Base-by-base conservation (phyloP, 1,140 invertebrate genomes). In the Drosophila simulans region DNA sequence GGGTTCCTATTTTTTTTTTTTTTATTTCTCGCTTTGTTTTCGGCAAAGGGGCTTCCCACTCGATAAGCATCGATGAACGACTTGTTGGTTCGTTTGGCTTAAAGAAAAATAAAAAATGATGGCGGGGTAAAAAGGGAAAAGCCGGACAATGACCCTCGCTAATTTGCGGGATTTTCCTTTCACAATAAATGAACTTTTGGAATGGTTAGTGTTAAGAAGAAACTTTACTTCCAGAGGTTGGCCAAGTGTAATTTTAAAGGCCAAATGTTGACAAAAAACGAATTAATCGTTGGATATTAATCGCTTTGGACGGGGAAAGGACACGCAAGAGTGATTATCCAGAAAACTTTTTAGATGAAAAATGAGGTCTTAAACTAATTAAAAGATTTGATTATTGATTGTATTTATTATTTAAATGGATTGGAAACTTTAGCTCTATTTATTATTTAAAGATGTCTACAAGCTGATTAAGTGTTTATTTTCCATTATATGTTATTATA, bases 101-200 rank as follows among this genome's bases (percentile, higher is more conserved):
- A 12, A 31, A 2, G 11, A 45, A 45, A 45, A 20, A 3, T 5
- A 13, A 12, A 45, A 20, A 22, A 22, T 1, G 42, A 20, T 1
- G 10, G 40, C 2, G 13, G 4, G 37, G n/a, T 2, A 27, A 42
- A 15, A 25, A 20, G 3, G 27, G 43, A 10, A 65, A 66, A 66
- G 20, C 15, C 65, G 64, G 66, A 69, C 34, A 69, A 48, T 40
- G 42, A 27, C 63, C 31, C 25, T 46, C 66, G 64, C 63, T 70
- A 70, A 70, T 70, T 70, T 70, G 64, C 63, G 42, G 63, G 40
- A 68, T 69, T 52, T 64, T 68, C 60, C 59, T 65, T 68, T 34
- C 31, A 10, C 34, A 15, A 57, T 40, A 58, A 58, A 49, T 49
- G 56, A 27, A 64, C 55, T 64, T 43, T 20, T 17, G 11, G 34